Conservation (phyloP, 2,797 vertebrate genomes). For the Bucorvus abyssinicus region DNA sequence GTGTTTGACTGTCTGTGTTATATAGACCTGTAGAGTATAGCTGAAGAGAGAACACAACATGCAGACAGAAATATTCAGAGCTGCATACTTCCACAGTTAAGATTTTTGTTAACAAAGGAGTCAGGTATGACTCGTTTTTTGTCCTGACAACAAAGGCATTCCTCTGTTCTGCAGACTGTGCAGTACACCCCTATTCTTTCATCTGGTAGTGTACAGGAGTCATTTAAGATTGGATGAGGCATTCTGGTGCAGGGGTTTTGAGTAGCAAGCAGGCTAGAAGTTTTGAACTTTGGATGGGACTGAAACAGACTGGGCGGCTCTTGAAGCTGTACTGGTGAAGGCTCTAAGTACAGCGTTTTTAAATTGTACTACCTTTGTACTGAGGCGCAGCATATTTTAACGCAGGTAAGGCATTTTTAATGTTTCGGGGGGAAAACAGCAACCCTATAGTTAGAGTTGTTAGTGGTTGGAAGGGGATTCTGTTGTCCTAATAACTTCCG, state of each 20-base stretch:
- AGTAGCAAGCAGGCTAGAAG: not conserved
- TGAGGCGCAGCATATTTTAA: not conserved
- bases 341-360: not conserved
- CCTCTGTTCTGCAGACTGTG: not conserved
- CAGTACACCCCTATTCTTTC: not conserved
- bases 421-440: not conserved
- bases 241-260: not conserved
- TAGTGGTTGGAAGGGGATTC: not conserved
- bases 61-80: not conserved
- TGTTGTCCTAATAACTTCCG: not conserved
- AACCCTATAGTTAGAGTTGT: not conserved
- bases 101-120: not conserved
- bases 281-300: not conserved
- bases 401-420: rapidly evolving
- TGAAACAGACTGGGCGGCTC: not conserved
- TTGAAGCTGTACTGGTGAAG: not conserved
- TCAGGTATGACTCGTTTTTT: no score
- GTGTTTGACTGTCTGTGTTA: not conserved
- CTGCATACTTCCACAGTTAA: not conserved
- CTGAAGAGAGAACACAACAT: rapidly evolving
- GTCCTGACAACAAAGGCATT: not conserved
- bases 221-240: not conserved
- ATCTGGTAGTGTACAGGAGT: not conserved
- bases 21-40: not conserved
- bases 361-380: not conserved